Base-by-base conservation (phyloP, 2,888 invertebrate species). In the Neuroscelio doddi region DNA sequence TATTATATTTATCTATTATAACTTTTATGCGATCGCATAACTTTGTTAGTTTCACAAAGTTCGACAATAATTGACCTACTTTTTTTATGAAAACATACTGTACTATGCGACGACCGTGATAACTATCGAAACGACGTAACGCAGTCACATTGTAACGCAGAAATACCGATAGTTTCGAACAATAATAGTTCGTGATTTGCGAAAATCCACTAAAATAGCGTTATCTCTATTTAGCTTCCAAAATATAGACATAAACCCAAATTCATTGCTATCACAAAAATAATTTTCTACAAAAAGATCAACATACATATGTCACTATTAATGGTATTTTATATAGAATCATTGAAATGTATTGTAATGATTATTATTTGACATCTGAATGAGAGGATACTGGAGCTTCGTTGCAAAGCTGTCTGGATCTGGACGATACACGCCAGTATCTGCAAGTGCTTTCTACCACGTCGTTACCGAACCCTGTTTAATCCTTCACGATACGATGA, bases 361-460 rank as follows among this genome's bases (percentile, higher is more conserved):
- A 55, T 57, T 51, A 61, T 55, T 56, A 63, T 55, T 59, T 46
- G 58, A 63, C 63, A 59, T 56, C 59, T 64, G 61, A 59, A 68
- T 64, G 68, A 56, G 51, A 41, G 50, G 45, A 64, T 61, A 49
- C 64, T 64, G 68, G 68, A 61, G 68, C 64, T 68, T 59, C 68
- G 68, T 64, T 64, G 42, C 53, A 52, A 64, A 68, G 68, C 64
- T 64, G 67, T 68, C 64, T 68, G 68, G 68, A 68, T 68, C 68
- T 64, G 68, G 68, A 68, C 68, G 64, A 52, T 64, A 68, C 64
- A 68, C 68, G 68, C 68, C 68, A 64, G 64, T 53, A 67, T 58
- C 66, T 67, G 67, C 68, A 64, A 68, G 68, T 68, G 68, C 68
- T 68, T 68, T 68, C 68, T 68, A 68, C 68, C 68, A 68, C 68